These are phyloP conservation scores for Euura saliciscinereae DNA, from an alignment of 1,140 invertebrate species.

Conservation along the genomic window DNA sequence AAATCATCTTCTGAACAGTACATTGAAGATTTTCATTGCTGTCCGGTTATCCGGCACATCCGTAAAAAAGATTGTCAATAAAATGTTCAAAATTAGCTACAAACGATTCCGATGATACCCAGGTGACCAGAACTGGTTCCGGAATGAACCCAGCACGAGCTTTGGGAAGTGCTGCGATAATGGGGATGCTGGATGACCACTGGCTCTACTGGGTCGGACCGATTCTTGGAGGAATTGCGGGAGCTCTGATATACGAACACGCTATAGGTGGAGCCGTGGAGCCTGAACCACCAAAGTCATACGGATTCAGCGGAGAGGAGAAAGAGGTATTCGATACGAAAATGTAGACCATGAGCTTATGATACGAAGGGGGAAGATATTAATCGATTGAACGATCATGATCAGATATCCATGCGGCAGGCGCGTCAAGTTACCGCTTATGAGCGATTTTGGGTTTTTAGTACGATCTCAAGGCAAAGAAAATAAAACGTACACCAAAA, in stretches of 20 bases:
- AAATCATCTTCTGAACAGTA: too few relatives aligned
- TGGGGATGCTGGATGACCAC: conserved; percentile 74
- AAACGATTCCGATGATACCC: conserved; percentile 4
- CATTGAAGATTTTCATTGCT: too few relatives aligned
- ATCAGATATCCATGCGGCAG: too few relatives aligned
- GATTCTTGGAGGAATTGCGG: conserved; percentile 78
- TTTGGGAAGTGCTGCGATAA: conserved; percentile 84
- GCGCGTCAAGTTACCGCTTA: too few relatives aligned
- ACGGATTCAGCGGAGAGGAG: conserved; percentile 67
- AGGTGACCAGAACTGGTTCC: conserved; percentile 80
- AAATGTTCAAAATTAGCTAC: not conserved
- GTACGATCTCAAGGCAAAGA: too few relatives aligned
- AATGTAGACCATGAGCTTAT: not conserved
- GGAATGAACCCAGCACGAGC: conserved; percentile 91
- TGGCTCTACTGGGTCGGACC: conserved; percentile 94
- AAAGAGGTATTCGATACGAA: conserved; percentile 65
- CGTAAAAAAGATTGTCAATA: too few relatives aligned
- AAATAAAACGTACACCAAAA: too few relatives aligned
- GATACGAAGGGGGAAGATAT: too few relatives aligned
- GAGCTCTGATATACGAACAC: conserved; percentile 77
- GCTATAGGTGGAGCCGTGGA: conserved; percentile 68
- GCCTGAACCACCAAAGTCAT: conserved; percentile 56
- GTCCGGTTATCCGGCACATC: too few relatives aligned
- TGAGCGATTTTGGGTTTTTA: too few relatives aligned
- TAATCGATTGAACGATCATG: too few relatives aligned